These are phyloP conservation scores for Xanthia icteritia DNA, from an alignment of 2,888 invertebrate species.

Conservation along the genomic window DNA sequence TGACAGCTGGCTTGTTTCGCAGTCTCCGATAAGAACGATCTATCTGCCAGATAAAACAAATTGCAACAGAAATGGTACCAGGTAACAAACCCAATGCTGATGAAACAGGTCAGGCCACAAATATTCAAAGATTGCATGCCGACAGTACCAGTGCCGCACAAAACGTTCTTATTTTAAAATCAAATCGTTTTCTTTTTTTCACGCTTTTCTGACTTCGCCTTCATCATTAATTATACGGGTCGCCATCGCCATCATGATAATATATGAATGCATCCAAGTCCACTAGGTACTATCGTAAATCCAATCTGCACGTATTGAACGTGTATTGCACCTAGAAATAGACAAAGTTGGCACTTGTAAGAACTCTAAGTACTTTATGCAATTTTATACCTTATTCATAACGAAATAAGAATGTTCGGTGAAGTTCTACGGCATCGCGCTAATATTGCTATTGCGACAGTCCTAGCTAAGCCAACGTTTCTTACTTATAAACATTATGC, in stretches of 20 bases:
- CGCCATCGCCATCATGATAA: conserved; percentile 54
- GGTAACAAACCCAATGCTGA: neutral
- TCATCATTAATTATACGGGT: conserved; percentile 70
- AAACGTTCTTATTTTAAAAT: neutral
- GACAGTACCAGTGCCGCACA: neutral
- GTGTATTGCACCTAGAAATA: conserved; percentile 79
- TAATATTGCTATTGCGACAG: conserved; percentile 82
- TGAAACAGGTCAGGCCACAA: conserved; percentile 12
- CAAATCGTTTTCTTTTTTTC: conserved; percentile 66
- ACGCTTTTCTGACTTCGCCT: conserved; percentile 73
- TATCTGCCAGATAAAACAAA: neutral
- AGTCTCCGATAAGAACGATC: neutral
- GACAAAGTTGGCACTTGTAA: conserved; percentile 75
- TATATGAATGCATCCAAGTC: conserved; percentile 63
- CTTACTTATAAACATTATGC: conserved; percentile 88
- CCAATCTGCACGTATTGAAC: conserved; percentile 74
- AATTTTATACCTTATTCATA: conserved; percentile 68
- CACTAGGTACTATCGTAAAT: conserved; percentile 68
- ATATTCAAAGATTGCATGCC: neutral
- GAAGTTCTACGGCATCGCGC: conserved; percentile 59
- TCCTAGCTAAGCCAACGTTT: conserved; percentile 83
- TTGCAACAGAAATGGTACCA: conserved; percentile 5
- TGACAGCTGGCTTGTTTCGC: neutral
- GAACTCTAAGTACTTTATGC: conserved; percentile 55
- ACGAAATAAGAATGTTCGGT: conserved; percentile 58